These are phyloP conservation scores for Protodeltote pygarga DNA, from an alignment of 2,888 invertebrate species.

Conservation along the genomic window DNA sequence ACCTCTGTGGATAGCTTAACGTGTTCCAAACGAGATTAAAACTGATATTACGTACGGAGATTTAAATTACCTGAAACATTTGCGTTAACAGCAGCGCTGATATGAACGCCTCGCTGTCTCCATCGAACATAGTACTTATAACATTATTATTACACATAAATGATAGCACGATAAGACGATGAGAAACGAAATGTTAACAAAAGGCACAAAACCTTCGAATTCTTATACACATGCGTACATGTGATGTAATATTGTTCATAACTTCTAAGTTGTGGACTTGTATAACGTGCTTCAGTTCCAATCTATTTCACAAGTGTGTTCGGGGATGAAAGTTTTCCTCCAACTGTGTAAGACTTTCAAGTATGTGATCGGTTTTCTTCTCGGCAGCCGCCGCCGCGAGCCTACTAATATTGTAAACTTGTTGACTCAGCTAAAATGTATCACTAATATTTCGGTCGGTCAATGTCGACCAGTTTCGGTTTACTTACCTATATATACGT, in stretches of 20 bases:
- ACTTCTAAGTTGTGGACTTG: conserved; percentile 17
- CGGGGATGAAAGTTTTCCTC: conserved; percentile 5
- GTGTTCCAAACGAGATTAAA: conserved; percentile 11
- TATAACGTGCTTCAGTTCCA: conserved; percentile 5
- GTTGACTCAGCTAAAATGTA: not conserved
- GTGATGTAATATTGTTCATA: conserved; percentile 2
- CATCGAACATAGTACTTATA: too few relatives aligned
- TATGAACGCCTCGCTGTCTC: not conserved
- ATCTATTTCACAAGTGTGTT: conserved; percentile 3
- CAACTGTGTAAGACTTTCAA: conserved; percentile 17
- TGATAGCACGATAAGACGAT: too few relatives aligned
- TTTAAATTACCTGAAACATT: conserved; percentile 1
- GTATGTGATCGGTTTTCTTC: conserved; percentile 10
- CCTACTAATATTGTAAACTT: conserved; percentile 1
- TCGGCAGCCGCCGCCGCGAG: too few relatives aligned
- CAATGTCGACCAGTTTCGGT: too few relatives aligned
- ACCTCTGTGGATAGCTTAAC: conserved; percentile 4
- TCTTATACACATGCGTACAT: not conserved
- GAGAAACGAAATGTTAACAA: too few relatives aligned
- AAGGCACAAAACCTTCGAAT: too few relatives aligned
- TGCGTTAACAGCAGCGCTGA: not conserved
- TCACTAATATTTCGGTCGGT: not conserved
- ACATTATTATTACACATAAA: too few relatives aligned
- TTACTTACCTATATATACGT: too few relatives aligned
- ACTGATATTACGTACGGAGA: conserved; percentile 5